Base-by-base conservation (phyloP, 92 coral and sea anemone species). In the Parazoanthus atlanticus region DNA sequence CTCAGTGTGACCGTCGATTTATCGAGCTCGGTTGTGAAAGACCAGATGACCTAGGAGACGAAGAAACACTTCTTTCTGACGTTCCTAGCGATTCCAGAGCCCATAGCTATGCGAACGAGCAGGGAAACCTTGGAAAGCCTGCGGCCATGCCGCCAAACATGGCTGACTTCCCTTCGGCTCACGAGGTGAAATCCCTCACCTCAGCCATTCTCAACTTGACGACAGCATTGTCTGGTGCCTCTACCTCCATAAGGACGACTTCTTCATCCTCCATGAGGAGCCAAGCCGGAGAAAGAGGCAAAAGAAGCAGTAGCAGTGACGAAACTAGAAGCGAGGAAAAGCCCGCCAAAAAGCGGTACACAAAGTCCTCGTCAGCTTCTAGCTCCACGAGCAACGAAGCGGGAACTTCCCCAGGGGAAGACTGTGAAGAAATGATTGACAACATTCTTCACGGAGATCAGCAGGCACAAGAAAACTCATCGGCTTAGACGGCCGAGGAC, bases 1-100 rank as follows among this genome's bases (percentile, higher is more conserved):
- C 89, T 85, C 89, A 89, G 92, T 91, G 93, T 34, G 72, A 33
- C 77, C 80, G 21, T 74, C 79, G 47, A 74, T 74, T 74, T 74
- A 1, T 74, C 47, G 38, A 31, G 47, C 47, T 74, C 47, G 79
- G 79, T 31, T 31, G 47, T 11, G 2, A 2, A 38, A 38, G 5
- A 38, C n/a, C n/a, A n/a, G n/a, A n/a, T n/a, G n/a, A n/a, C n/a
- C n/a, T n/a, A n/a, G n/a, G n/a, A n/a, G n/a, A n/a, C n/a, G n/a
- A n/a, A n/a, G n/a, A n/a, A n/a, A n/a, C n/a, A n/a, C n/a, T n/a
- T n/a, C n/a, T n/a, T n/a, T n/a, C n/a, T n/a, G n/a, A n/a, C n/a
- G n/a, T n/a, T n/a, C n/a, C n/a, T n/a, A n/a, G n/a, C n/a, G n/a
- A n/a, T n/a, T n/a, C n/a, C n/a, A n/a, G n/a, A 12, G 9, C 5